Conservation (phyloP, 2,888 invertebrate species). For the Pyrocoelia pectoralis region DNA sequence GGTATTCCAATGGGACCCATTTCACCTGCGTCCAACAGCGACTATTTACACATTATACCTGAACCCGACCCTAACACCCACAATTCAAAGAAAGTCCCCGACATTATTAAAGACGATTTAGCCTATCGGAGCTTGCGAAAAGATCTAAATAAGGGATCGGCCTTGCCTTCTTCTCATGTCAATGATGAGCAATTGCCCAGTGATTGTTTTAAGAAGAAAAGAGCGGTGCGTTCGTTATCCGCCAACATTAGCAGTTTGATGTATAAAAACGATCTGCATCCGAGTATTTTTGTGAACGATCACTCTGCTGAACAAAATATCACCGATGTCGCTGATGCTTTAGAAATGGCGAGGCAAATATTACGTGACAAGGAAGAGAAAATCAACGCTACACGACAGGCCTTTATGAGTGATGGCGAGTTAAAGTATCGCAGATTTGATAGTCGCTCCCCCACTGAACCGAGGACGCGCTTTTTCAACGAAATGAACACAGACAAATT, state of each 20-base stretch:
- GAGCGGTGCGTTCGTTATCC: constrained; percentile 82
- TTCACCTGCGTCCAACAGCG: constrained; percentile 79
- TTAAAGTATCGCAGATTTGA: constrained; percentile 44
- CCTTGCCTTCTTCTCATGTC: constrained; percentile 56
- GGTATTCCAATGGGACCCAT: constrained; percentile 90
- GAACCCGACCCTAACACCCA: constrained; percentile 69
- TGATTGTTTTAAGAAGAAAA: constrained; percentile 72
- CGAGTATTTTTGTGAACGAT: constrained; percentile 55
- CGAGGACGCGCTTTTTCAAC: constrained; percentile 53
- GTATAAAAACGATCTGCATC: constrained; percentile 53
- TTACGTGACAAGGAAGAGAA: constrained; percentile 57
- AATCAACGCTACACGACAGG: constrained; percentile 53
- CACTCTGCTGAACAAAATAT: constrained; percentile 41
- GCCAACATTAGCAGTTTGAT: constrained; percentile 84
- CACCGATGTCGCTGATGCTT: constrained; percentile 59
- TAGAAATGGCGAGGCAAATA: constrained; percentile 59
- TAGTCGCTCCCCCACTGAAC: constrained; percentile 7
- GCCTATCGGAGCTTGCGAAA: constrained; percentile 86
- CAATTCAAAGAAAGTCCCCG: constrained; percentile 76
- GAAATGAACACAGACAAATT: too few relatives aligned
- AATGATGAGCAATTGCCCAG: constrained; percentile 62
- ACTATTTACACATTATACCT: constrained; percentile 83
- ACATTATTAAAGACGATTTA: constrained; percentile 86
- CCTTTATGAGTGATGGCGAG: constrained; percentile 58
- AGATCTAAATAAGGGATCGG: constrained; percentile 70